Evolutionary conservation across 2,888 invertebrate genomes (phyloP).

Genomic region (Chydorus sphaericus): DNA sequence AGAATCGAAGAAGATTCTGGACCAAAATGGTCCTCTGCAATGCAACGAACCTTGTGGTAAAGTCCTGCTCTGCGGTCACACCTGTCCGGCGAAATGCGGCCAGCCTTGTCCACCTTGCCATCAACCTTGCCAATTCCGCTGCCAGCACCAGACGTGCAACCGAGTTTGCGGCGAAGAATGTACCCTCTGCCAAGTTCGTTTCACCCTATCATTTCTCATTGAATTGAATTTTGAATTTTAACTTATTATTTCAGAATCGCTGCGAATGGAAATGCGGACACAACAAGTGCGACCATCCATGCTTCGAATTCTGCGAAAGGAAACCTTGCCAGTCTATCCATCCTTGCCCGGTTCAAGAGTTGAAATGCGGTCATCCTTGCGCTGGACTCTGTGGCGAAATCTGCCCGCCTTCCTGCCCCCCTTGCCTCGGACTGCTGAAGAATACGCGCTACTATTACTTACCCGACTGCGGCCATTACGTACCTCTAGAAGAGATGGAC

Average conservation of each 20-base stretch:
- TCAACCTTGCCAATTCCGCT: neutral
- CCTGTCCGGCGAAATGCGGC: neutral
- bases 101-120: neutral
- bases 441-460: neutral
- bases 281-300: neutral
- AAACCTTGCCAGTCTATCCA: neutral
- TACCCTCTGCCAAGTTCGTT: neutral
- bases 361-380: neutral
- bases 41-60: neutral
- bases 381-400: neutral
- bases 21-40: too few species aligned
- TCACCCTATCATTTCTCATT: neutral
- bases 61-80: neutral
- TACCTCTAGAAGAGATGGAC: neutral
- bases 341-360: neutral
- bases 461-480: neutral
- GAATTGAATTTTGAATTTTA: neutral
- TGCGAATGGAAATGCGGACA: neutral
- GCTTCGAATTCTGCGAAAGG: neutral
- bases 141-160: neutral
- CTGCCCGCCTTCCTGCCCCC: neutral
- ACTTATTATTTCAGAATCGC: neutral
- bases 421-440: neutral
- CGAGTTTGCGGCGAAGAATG: neutral
- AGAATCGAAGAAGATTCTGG: too few species aligned